phyloP scores from a whole-genome alignment of 2,113 vertebrate genomes.

The Coracopsis vasa region DNA sequence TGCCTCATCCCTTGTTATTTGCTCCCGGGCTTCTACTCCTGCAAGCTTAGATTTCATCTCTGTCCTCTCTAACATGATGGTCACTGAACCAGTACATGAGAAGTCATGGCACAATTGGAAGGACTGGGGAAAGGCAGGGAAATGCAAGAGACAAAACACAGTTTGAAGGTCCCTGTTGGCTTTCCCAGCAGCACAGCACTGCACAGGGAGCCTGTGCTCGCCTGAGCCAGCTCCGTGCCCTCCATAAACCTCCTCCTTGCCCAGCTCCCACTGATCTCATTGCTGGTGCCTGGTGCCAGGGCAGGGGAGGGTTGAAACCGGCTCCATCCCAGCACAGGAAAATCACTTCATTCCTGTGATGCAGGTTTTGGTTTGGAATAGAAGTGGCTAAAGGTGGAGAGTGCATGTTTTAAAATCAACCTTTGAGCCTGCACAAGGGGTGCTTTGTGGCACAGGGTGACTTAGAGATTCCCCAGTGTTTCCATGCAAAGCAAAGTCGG shows the following conservation, averaged over 20 bases:
- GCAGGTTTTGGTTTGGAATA: not conserved
- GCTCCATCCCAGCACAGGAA: not conserved
- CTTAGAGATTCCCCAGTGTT: not conserved
- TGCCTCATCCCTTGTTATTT: accelerated
- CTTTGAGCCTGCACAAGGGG: not conserved
- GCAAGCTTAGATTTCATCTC: not conserved
- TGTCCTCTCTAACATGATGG: not conserved
- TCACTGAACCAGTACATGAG: not conserved
- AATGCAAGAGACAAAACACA: not conserved
- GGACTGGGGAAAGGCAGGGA: not conserved
- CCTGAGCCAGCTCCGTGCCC: not conserved
- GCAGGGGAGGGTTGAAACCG: not conserved
- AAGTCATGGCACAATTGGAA: not conserved
- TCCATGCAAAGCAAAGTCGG: not conserved
- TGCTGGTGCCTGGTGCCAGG: not conserved
- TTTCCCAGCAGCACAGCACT: not conserved
- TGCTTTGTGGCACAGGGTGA: not conserved
- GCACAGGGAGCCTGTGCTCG: not conserved
- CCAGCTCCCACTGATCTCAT: not conserved
- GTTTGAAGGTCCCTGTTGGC: not conserved
- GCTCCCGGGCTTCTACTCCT: not conserved
- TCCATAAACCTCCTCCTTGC: not conserved
- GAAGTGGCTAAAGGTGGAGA: not conserved
- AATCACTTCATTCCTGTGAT: not conserved
- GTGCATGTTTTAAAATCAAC: not conserved